Conservation (phyloP, 1,140 invertebrate genomes). For the Euglossa dilemma region DNA sequence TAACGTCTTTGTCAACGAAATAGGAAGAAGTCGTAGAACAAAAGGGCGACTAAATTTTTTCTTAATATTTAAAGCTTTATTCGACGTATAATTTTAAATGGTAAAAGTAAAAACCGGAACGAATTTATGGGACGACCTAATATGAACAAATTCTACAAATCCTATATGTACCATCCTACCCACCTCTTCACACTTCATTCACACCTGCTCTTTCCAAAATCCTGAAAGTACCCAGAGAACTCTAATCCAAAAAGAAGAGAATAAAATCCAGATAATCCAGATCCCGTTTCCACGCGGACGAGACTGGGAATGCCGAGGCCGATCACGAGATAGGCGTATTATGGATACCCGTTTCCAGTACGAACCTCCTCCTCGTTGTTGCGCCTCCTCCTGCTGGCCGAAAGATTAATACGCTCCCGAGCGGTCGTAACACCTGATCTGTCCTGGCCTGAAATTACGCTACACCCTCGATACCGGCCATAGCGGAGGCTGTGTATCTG, state of each 20-base stretch:
- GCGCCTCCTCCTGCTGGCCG: slow-evolving; percentile 19
- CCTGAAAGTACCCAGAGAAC: too few species aligned
- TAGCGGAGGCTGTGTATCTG: neutral
- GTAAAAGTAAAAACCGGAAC: too few species aligned
- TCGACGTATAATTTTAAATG: too few species aligned
- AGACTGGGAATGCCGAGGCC: slow-evolving; percentile 23
- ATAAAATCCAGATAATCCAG: neutral
- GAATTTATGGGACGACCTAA: too few species aligned
- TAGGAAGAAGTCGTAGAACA: too few species aligned
- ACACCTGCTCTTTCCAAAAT: too few species aligned
- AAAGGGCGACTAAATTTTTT: too few species aligned
- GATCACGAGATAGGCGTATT: slow-evolving; percentile 79
- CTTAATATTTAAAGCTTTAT: too few species aligned
- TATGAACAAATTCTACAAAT: too few species aligned
- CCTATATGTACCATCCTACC: too few species aligned
- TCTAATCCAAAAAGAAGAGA: neutral
- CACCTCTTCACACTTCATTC: too few species aligned
- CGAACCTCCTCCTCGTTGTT: slow-evolving; percentile 41
- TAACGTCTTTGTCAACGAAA: too few species aligned
- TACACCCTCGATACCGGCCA: slow-evolving; percentile 40
- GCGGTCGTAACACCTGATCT: slow-evolving; percentile 70
- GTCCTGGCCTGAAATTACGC: slow-evolving; percentile 67
- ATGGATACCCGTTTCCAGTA: slow-evolving; percentile 72
- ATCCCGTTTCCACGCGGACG: neutral
- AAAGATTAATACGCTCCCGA: slow-evolving; percentile 69